These are phyloP conservation scores for Erannis defoliaria DNA, from an alignment of 2,888 invertebrate genomes.

Conservation along the genomic window DNA sequence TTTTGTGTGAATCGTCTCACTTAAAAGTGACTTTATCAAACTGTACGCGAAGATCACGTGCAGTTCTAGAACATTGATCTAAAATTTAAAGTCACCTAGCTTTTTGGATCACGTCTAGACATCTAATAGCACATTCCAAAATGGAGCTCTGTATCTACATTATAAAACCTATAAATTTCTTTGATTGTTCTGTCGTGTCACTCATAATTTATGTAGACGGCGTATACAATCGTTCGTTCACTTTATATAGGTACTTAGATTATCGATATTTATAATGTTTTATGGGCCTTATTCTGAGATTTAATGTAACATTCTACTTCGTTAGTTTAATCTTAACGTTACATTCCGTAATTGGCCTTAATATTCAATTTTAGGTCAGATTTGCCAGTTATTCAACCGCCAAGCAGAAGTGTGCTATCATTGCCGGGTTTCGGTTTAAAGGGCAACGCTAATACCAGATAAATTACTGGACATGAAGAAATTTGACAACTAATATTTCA, in stretches of 20 bases:
- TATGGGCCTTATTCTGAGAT: conserved; percentile 41
- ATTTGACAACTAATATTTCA: too few species aligned
- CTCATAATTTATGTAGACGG: conserved; percentile 29
- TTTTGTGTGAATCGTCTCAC: too few species aligned
- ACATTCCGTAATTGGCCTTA: conserved; percentile 20
- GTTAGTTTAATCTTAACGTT: conserved; percentile 30
- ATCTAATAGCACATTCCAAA: conserved; percentile 14
- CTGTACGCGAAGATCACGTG: neutral
- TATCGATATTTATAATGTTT: conserved; percentile 37
- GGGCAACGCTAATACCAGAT: too few species aligned
- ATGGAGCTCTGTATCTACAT: conserved; percentile 11
- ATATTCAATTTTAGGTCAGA: conserved; percentile 5
- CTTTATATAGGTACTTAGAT: conserved; percentile 35
- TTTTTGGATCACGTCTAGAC: conserved; percentile 22
- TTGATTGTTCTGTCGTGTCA: conserved; percentile 33
- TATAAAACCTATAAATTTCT: conserved; percentile 32
- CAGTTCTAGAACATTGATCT: neutral
- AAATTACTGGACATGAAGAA: too few species aligned
- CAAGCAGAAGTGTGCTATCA: too few species aligned
- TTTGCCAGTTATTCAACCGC: neutral
- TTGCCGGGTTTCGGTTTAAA: too few species aligned
- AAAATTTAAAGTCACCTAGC: conserved; percentile 5
- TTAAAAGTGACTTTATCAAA: neutral
- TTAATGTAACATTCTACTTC: conserved; percentile 37
- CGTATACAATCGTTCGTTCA: conserved; percentile 40